Conservation (phyloP, 2,888 invertebrate species). For the Cryptocheilus praepositus region DNA sequence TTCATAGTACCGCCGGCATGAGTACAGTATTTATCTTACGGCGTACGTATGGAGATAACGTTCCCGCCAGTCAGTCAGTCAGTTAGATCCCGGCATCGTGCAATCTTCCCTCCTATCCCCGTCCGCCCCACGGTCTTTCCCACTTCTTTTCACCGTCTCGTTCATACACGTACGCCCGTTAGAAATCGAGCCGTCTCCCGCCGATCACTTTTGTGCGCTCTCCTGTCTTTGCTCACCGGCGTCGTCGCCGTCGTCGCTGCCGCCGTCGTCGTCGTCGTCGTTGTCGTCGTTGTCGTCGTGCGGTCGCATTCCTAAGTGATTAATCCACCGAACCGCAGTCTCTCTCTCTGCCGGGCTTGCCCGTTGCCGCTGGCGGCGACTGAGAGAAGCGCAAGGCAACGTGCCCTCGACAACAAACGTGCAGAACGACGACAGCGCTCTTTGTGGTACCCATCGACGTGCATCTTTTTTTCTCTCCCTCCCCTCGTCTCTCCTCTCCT, state of each 20-base stretch:
- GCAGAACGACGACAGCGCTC: not conserved
- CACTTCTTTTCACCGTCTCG: too few species aligned
- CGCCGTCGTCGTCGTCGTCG: not conserved
- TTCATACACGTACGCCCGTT: not conserved
- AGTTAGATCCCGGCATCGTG: too few species aligned
- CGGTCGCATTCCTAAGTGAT: slow-evolving; percentile 54
- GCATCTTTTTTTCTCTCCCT: slow-evolving; percentile 1
- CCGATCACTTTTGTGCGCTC: slow-evolving; percentile 17
- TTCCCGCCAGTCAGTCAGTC: too few species aligned
- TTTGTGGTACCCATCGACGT: not conserved
- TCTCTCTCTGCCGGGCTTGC: not conserved
- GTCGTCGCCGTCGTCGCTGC: not conserved
- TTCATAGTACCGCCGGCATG: too few species aligned
- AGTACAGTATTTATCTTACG: too few species aligned
- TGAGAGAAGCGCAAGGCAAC: too few species aligned
- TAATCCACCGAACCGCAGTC: slow-evolving; percentile 45
- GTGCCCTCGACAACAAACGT: not conserved
- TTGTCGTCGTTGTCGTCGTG: not conserved
- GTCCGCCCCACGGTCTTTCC: not conserved
- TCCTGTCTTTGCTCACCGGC: not conserved
- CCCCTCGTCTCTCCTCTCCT: too few species aligned
- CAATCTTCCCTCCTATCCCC: not conserved
- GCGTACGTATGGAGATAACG: too few species aligned
- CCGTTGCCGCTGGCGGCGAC: too few species aligned
- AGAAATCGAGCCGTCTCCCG: slow-evolving; percentile 12